Evolutionary conservation across 2,113 vertebrate species (phyloP).

Genomic region (Oceanodroma tethys): DNA sequence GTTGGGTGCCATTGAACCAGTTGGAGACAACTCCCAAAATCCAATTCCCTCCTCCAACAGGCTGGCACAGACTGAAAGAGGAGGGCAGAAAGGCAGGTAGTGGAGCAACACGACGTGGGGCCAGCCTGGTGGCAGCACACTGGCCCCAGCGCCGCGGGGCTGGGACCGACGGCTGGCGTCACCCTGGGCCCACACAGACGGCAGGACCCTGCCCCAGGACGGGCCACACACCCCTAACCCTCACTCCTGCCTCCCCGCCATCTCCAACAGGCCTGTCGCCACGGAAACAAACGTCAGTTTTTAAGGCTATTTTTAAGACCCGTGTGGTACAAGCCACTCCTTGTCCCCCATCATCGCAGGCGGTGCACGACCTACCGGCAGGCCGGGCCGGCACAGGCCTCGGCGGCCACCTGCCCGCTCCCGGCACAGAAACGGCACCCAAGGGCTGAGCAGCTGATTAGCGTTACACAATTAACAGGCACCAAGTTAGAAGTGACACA

Average conservation of each 20-base stretch:
- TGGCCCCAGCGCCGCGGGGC: not conserved
- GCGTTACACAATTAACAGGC: not conserved
- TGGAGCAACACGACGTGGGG: rapidly evolving
- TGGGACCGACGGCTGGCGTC: not conserved
- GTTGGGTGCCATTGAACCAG: not conserved
- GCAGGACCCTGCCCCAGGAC: not conserved
- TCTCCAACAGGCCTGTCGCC: not conserved
- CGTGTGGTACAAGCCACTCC: not conserved
- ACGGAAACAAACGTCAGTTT: not conserved
- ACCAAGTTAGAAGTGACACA: not conserved
- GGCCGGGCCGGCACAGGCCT: not conserved
- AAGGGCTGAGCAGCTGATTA: not conserved
- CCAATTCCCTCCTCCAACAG: not conserved
- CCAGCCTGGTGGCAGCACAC: not conserved
- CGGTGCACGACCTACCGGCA: not conserved
- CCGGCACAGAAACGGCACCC: not conserved
- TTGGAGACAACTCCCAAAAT: not conserved
- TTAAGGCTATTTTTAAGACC: not conserved
- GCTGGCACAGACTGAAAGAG: not conserved
- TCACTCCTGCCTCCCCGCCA: not conserved
- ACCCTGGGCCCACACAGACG: not conserved
- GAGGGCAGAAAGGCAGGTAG: not conserved
- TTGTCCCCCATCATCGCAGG: too few relatives aligned
- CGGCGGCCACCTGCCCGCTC: not conserved
- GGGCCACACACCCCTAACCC: too few relatives aligned